Evolutionary conservation across 1,140 invertebrate species (phyloP), one percentile per base, ranked within the genome.

Genomic region (Cyrtorhinus lividipennis): DNA sequence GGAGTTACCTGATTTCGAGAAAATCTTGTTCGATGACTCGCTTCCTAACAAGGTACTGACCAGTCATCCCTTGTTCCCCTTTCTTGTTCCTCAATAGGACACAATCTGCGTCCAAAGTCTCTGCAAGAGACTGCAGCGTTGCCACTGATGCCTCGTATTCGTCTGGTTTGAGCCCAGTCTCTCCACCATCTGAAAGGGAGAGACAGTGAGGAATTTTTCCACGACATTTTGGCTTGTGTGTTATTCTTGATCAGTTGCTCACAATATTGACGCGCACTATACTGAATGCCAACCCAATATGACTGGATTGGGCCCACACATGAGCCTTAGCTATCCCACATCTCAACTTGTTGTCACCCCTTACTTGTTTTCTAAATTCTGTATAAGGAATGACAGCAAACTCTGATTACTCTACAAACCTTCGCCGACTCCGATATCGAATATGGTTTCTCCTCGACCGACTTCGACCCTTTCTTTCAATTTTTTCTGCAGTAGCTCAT

Each of bases 361-460:
- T 18, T 18, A n/a, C n/a, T 56, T 18, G 5, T 23, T 23, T 56
- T 18, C 10, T 18, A 18, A n/a, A 53, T 18, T 23, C 5, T 23
- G 53, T 18, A 23, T 18, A 8, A 38, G 53, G 5, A 56, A 5
- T 15, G 5, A 38, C 30, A 15, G 5, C 24, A 63, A 30, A 58
- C 5, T 38, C 15, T 38, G 5, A 53, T 66, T 59, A 61, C n/a
- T n/a, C n/a, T 61, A 68, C 66, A 71, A 72, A 91, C 90, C 90
- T 79, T 87, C 85, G 68, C 87, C 87, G 64, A 84, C 80, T 64
- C 92, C 92, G 71, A 96, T 83, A 71, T 94, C 90, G 76, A 92
- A 92, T 70, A 98, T 95, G 46, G 93, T 92, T 78, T 98, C 94
- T 57, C 93, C 95, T 63, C 92, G 85, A 46, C 91, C 92, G 75